phyloP scores from a whole-genome alignment of 2,797 vertebrate genomes.

The Takifugu rubripes region DNA sequence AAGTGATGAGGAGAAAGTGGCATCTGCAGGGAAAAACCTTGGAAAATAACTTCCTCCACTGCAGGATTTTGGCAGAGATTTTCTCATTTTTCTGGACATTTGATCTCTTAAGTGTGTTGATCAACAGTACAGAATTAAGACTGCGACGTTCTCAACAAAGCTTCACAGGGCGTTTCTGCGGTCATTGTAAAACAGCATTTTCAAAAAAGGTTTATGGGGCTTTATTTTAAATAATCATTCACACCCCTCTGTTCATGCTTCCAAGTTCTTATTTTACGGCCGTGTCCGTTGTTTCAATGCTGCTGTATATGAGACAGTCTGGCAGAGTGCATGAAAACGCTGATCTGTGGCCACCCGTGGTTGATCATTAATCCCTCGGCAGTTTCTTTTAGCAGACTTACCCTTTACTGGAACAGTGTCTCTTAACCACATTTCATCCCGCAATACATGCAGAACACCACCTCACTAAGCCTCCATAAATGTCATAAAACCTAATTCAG shows the following conservation, averaged over 20 bases:
- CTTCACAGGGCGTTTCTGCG: too few species aligned
- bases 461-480: conserved; percentile 41
- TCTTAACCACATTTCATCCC: conserved; percentile 11
- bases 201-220: too few species aligned
- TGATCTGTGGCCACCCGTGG: conserved; percentile 31
- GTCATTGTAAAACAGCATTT: too few species aligned
- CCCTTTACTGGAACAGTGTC: not conserved
- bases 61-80: too few species aligned
- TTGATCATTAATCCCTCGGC: conserved; percentile 62
- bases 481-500: conserved; percentile 51
- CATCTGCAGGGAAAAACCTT: not conserved
- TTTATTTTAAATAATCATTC: not conserved
- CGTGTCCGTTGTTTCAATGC: conserved; percentile 8
- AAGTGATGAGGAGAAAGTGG: not conserved
- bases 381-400: conserved; percentile 19
- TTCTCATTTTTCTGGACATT: not conserved
- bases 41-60: too few species aligned
- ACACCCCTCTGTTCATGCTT: not conserved
- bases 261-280: conserved; percentile 9
- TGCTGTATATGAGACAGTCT: conserved; percentile 5
- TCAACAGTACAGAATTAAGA: not conserved
- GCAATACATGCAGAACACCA: conserved; percentile 15
- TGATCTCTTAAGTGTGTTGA: not conserved
- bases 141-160: too few species aligned
- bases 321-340: conserved; percentile 3